These are phyloP conservation scores for Drosophila buzzatii DNA, from an alignment of 2,888 invertebrate species.

Conservation along the genomic window DNA sequence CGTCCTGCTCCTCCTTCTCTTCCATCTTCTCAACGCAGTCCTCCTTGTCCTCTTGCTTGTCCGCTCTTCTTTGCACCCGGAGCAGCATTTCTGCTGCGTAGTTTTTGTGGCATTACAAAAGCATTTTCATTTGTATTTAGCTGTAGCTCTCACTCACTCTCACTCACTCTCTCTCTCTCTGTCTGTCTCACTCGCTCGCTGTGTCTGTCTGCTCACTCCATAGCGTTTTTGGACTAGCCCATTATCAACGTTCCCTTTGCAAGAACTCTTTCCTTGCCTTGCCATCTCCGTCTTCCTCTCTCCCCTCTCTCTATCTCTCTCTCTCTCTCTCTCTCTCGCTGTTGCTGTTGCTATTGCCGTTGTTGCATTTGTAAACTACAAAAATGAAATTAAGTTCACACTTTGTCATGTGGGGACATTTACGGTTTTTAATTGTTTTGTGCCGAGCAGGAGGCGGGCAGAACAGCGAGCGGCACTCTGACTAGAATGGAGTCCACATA, in stretches of 20 bases:
- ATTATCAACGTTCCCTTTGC: conserved; percentile 49
- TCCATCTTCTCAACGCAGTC: no score
- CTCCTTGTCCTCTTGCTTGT: no score
- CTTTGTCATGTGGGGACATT: conserved; percentile 81
- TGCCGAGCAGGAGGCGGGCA: conserved; percentile 29
- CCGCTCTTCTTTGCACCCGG: no score
- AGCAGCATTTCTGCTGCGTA: conserved; percentile 34
- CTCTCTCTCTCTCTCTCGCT: no score
- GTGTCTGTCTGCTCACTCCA: background rate
- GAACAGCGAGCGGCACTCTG: background rate
- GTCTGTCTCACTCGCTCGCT: no score
- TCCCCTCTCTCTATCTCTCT: background rate
- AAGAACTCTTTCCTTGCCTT: conserved; percentile 26
- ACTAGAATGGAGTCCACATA: conserved; percentile 17
- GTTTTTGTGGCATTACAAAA: conserved; percentile 72
- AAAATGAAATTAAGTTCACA: conserved; percentile 82
- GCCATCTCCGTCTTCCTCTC: background rate
- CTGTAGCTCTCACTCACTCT: conserved; percentile 19
- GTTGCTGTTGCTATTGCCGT: conserved; percentile 18
- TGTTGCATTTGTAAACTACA: conserved; percentile 77
- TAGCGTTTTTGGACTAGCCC: conserved; percentile 23
- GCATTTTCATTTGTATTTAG: conserved; percentile 80
- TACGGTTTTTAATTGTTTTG: conserved; percentile 80
- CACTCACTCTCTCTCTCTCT: background rate
- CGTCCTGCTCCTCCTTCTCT: no score